These are phyloP conservation scores for Smittia sp. DNA, from an alignment of 2,888 invertebrate species.

Conservation along the genomic window DNA sequence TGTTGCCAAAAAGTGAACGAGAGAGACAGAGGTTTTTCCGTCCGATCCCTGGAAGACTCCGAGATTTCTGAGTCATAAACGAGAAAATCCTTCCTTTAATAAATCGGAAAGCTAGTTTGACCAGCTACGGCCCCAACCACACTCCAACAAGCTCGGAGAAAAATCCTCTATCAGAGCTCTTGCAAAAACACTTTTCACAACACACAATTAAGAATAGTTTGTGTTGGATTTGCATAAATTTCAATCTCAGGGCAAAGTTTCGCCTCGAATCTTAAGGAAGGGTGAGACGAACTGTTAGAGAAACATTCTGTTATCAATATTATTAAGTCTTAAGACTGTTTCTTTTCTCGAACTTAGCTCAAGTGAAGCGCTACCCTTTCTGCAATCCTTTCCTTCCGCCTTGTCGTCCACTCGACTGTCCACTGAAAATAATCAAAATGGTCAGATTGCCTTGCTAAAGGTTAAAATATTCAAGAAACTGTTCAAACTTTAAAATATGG, in stretches of 20 bases:
- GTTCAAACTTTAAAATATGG: slow-evolving; percentile 10
- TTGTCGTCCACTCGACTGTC: no score
- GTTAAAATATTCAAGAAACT: slow-evolving; percentile 30
- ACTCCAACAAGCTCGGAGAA: neutral
- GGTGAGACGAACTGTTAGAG: neutral
- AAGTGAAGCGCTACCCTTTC: neutral
- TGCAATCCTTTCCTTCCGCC: neutral
- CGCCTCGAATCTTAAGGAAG: neutral
- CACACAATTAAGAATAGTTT: slow-evolving; percentile 42
- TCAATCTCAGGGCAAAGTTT: slow-evolving; percentile 21
- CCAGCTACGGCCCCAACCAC: neutral
- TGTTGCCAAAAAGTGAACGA: neutral
- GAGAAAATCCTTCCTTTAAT: slow-evolving; percentile 24
- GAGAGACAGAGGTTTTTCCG: neutral
- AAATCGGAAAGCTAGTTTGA: slow-evolving; percentile 41
- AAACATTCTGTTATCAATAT: slow-evolving; percentile 40
- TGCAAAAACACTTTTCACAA: slow-evolving; percentile 37
- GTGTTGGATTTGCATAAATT: slow-evolving; percentile 41
- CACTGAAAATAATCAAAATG: slow-evolving; percentile 7
- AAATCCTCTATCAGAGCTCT: slow-evolving; percentile 35
- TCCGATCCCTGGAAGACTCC: neutral
- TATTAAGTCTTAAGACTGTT: slow-evolving; percentile 28
- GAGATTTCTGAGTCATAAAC: slow-evolving; percentile 25
- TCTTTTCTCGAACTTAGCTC: slow-evolving; percentile 16
- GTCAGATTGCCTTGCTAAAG: slow-evolving; percentile 10